phyloP scores from a whole-genome alignment of 2,113 vertebrate genomes.

The Ageneiosus marmoratus region DNA sequence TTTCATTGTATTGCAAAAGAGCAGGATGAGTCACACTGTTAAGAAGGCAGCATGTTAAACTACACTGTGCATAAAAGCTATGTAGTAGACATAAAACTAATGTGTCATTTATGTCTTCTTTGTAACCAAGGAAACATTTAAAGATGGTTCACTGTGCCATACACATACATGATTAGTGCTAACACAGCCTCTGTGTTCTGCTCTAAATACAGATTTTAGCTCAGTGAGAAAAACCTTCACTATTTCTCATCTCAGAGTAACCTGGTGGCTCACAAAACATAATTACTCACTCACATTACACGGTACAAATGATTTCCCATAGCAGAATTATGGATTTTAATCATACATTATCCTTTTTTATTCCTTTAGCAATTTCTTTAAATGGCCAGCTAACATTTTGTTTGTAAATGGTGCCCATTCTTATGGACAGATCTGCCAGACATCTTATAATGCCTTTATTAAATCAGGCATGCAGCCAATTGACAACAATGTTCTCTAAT shows the following conservation, averaged over 20 bases:
- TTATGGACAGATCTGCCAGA: not conserved
- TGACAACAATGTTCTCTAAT: not conserved
- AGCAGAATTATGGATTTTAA: not conserved
- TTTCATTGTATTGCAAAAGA: not conserved
- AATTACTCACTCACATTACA: not conserved
- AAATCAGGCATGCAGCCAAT: not conserved
- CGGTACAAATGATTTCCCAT: not conserved
- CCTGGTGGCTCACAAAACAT: not conserved
- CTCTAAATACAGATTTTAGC: constrained; percentile 19
- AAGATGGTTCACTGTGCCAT: not conserved
- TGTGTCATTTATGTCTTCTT: not conserved
- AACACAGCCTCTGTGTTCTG: constrained; percentile 1
- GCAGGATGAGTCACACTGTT: constrained; percentile 8
- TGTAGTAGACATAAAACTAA: not conserved
- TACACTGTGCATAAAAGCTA: not conserved
- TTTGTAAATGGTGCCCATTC: not conserved
- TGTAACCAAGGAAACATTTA: not conserved
- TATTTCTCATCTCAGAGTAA: constrained; percentile 16
- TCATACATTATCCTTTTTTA: not conserved
- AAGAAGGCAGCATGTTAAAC: constrained; percentile 7
- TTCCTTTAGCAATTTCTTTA: not conserved
- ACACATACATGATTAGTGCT: not conserved
- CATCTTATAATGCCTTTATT: not conserved
- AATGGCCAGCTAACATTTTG: not conserved
- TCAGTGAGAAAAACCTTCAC: constrained; percentile 17